A percentile compares a stretch with the other conserved stretches of the same genome.
These are phyloP conservation scores for Tretioscincus oriximinensis DNA, from an alignment of 2,113 vertebrate genomes.

Conservation along the genomic window DNA sequence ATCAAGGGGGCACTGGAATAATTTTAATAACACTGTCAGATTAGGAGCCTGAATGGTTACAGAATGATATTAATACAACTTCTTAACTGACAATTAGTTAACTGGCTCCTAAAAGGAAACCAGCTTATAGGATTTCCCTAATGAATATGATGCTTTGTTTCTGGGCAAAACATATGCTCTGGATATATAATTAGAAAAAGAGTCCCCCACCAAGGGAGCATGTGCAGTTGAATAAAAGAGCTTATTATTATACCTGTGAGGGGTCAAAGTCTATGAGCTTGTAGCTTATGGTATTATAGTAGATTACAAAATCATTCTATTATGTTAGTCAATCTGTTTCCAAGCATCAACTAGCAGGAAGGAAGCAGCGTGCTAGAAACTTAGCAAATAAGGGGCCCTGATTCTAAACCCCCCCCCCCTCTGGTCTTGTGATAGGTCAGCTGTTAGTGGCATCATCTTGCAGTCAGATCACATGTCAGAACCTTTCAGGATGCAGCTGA, in stretches of 20 bases:
- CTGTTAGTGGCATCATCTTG: conserved; percentile 87
- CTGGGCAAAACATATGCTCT: conserved; percentile 84
- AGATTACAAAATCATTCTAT: conserved; percentile 95
- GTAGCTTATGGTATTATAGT: conserved; percentile 92
- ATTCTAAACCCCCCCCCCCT: conserved; percentile 56
- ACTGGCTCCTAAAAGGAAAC: conserved; percentile 83
- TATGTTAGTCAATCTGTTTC: conserved; percentile 87
- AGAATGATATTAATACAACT: conserved; percentile 81
- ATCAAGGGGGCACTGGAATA: conserved; percentile 52
- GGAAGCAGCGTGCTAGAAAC: conserved; percentile 66
- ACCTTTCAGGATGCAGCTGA: conserved; percentile 79
- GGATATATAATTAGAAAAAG: conserved; percentile 80
- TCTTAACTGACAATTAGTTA: conserved; percentile 90
- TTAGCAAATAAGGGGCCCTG: conserved; percentile 66
- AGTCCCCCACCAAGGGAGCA: conserved; percentile 70
- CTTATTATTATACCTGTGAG: conserved; percentile 92
- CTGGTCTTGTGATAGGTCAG: conserved; percentile 89
- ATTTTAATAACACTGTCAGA: conserved; percentile 79
- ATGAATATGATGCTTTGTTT: conserved; percentile 93
- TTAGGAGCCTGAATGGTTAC: conserved; percentile 72
- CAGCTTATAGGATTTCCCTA: conserved; percentile 80
- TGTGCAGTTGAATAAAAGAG: conserved; percentile 82
- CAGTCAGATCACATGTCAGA: conserved; percentile 82
- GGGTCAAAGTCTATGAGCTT: conserved; percentile 94
- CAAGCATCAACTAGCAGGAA: conserved; percentile 72